These are phyloP conservation scores for Saccostrea cuccullata DNA, from an alignment of 1,140 invertebrate genomes.

Conservation along the genomic window DNA sequence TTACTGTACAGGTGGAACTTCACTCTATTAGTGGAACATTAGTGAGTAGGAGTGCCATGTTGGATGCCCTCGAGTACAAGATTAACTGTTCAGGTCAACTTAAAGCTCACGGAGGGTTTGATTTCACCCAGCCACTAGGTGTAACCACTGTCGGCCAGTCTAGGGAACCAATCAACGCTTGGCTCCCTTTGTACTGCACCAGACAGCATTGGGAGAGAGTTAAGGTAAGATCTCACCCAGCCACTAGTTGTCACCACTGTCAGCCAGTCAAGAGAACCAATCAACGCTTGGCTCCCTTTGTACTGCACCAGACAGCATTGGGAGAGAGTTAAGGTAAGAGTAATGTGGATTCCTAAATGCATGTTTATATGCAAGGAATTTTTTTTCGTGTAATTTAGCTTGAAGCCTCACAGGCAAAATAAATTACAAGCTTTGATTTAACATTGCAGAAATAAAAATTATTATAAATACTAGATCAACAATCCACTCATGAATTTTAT, in stretches of 20 bases:
- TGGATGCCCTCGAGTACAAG: slow-evolving; percentile 65
- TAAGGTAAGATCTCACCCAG: slow-evolving; percentile 54
- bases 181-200: slow-evolving; percentile 63
- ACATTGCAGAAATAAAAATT: too few relatives aligned
- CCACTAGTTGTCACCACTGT: slow-evolving; percentile 60
- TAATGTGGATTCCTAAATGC: too few relatives aligned
- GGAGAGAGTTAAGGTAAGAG: slow-evolving; percentile 63
- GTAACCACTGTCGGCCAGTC: slow-evolving; percentile 60
- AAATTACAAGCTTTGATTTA: too few relatives aligned
- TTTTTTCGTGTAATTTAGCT: too few relatives aligned
- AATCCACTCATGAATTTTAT: too few relatives aligned
- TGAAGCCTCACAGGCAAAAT: too few relatives aligned
- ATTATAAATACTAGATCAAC: too few relatives aligned
- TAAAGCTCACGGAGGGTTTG: slow-evolving; percentile 63
- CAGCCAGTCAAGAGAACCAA: slow-evolving; percentile 60
- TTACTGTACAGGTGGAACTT: slow-evolving; percentile 51
- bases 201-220: slow-evolving; percentile 63
- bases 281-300: slow-evolving; percentile 66
- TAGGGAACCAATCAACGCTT: slow-evolving; percentile 66
- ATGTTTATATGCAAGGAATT: too few relatives aligned
- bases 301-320: slow-evolving; percentile 60
- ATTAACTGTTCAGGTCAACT: slow-evolving; percentile 60
- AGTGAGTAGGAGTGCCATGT: slow-evolving; percentile 57
- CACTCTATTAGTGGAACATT: slow-evolving; percentile 61
- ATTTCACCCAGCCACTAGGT: slow-evolving; percentile 50